Evolutionary conservation across 2,888 invertebrate species (phyloP).

Genomic region (Calameuta filiformis): DNA sequence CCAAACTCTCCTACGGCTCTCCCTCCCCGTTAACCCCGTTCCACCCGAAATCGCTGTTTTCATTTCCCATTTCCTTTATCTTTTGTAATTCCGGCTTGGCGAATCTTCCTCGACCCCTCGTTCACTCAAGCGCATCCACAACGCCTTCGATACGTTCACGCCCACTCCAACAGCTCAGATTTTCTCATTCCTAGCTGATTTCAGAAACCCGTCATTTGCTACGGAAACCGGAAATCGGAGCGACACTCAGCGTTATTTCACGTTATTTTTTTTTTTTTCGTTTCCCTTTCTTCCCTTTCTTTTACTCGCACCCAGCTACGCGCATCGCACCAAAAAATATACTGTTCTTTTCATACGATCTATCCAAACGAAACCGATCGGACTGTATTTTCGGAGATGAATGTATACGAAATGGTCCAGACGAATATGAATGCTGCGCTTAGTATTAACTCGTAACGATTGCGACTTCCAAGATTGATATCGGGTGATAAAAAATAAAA

Average conservation of each 20-base stretch:
- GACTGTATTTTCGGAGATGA: too few species aligned
- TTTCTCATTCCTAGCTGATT: background rate
- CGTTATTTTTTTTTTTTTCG: background rate
- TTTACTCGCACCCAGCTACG: background rate
- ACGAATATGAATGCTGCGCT: background rate
- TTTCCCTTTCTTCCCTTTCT: background rate
- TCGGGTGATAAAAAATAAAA: background rate
- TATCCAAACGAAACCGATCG: background rate
- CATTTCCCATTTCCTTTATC: constrained; percentile 37
- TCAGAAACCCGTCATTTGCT: background rate
- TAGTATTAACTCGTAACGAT: background rate
- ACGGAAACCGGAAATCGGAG: background rate
- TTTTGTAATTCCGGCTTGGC: constrained; percentile 13
- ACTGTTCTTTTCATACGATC: background rate
- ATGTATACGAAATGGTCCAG: too few species aligned
- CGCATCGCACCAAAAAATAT: background rate
- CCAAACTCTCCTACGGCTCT: constrained; percentile 6
- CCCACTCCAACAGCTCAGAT: background rate
- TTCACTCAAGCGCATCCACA: background rate
- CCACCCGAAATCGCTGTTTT: constrained; percentile 48
- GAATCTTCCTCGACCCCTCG: constrained; percentile 7
- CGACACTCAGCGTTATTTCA: background rate
- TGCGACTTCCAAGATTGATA: background rate
- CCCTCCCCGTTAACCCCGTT: constrained; percentile 21
- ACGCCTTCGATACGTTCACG: background rate